A percentile compares a stretch with the other conserved stretches of the same genome.
These are phyloP conservation scores for Halyomorpha halys DNA, from an alignment of 1,140 invertebrate genomes.

Conservation along the genomic window DNA sequence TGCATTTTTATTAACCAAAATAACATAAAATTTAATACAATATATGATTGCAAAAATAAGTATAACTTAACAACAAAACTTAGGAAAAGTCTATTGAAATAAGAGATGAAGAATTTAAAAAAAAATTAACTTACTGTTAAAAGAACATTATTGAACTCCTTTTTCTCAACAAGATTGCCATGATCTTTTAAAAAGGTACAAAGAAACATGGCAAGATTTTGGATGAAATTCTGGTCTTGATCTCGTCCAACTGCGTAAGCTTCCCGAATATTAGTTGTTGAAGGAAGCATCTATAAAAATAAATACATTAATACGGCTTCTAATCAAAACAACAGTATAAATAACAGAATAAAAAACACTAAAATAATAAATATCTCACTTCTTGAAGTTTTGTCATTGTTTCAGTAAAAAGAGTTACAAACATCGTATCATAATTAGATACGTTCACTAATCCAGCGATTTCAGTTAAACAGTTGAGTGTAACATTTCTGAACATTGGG, in stretches of 20 bases:
- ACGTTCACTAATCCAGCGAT: constrained; percentile 76
- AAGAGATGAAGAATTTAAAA: not conserved
- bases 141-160: constrained; percentile 56
- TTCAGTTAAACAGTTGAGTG: constrained; percentile 95
- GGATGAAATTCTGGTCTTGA: constrained; percentile 98
- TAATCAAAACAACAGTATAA: constrained; percentile 5
- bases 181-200: constrained; percentile 96
- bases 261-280: constrained; percentile 82
- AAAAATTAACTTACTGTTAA: constrained; percentile 42
- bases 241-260: constrained; percentile 88
- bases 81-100: no score
- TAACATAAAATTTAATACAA: not conserved
- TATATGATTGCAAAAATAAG: not conserved
- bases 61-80: no score
- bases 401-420: constrained; percentile 76
- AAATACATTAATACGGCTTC: constrained; percentile 16
- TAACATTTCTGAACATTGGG: constrained; percentile 96
- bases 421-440: constrained; percentile 85
- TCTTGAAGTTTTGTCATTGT: constrained; percentile 82
- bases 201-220: constrained; percentile 94
- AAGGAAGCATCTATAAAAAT: constrained; percentile 64
- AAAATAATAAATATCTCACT: constrained; percentile 33
- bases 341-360: not conserved
- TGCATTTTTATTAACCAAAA: no score
- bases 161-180: constrained; percentile 74